Base-by-base conservation (phyloP, 92 coral and sea anemone genomes). In the Umimayanthus chanpuru region DNA sequence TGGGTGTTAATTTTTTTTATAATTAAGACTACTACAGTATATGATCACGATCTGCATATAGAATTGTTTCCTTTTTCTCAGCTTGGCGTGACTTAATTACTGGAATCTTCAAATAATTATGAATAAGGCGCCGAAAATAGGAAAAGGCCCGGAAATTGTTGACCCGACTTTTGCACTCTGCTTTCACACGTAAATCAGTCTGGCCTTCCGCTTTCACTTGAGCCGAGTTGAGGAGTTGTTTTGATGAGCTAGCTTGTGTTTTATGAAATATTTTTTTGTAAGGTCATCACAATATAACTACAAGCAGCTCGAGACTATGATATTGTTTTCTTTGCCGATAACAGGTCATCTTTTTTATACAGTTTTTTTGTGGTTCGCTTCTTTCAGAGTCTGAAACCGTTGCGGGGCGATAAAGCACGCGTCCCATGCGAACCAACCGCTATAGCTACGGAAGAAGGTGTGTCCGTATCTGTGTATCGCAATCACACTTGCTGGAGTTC, bases 141-240 rank as follows among this genome's bases (percentile, higher is more conserved):
- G 65, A 83, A 68, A 43, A 50, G 85, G n/a, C 58, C 78, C 87
- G 78, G 87, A 83, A 83, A 47, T 28, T 29, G 43, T 83, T 40
- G 67, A 68, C 44, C 40, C 56, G 36, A 12, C 77, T 41, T 29
- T 72, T 70, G 87, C 50, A 68, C 61, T 38, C 67, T 70, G 68
- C 55, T 64, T 66, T 66, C 26, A 65, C 76, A 64, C 76, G 68
- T 77, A n/a, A 82, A 82, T 65, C 77, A 50, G 16, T 70, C 44
- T 70, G 38, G 74, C 41, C 87, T 83, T 83, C 87, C 87, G 87
- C 87, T 83, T 75, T 75, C 53, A 43, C 30, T 70, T 32, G 36
- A 32, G 36, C 36, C 36, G 36, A 32, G 36, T 32, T 72, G 39
- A 55, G 71, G 38, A 56, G 15, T 80, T 49, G 28, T 53, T 61